Conservation (phyloP, 2,113 vertebrate genomes). For the Oncorhynchus nerka region DNA sequence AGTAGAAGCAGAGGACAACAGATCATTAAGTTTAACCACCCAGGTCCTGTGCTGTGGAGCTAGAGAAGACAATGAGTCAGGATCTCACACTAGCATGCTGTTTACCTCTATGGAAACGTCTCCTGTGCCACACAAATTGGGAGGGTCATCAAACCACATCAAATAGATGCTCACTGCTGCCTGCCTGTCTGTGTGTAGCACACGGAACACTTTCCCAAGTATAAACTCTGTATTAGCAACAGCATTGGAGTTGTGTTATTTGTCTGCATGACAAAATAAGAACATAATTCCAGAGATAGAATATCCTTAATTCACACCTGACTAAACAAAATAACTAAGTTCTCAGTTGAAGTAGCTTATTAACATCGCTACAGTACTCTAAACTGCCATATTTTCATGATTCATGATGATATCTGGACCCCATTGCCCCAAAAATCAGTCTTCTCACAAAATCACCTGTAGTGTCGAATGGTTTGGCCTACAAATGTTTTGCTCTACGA, state of each 20-base stretch:
- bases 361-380: too few relatives aligned
- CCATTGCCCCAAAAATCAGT: too few relatives aligned
- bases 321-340: too few relatives aligned
- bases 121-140: conserved; percentile 51
- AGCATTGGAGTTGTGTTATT: conserved; percentile 15
- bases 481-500: too few relatives aligned
- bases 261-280: neutral
- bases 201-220: conserved; percentile 41
- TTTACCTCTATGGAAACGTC: conserved; percentile 59
- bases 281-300: too few relatives aligned
- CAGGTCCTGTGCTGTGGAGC: conserved; percentile 58
- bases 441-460: too few relatives aligned
- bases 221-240: conserved; percentile 46
- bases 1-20: conserved; percentile 41
- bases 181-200: too few relatives aligned
- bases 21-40: conserved; percentile 73
- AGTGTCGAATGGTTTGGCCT: too few relatives aligned
- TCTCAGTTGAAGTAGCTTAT: too few relatives aligned
- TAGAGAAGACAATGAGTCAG: conserved; percentile 70
- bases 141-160: conserved; percentile 58
- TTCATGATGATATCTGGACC: too few relatives aligned
- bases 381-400: too few relatives aligned
- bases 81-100: conserved; percentile 68
- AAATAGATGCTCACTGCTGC: conserved; percentile 59
- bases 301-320: too few relatives aligned